Evolutionary conservation across 2,113 vertebrate species (phyloP), one percentile per base, ranked within the genome.

Genomic region (Vidua macroura): DNA sequence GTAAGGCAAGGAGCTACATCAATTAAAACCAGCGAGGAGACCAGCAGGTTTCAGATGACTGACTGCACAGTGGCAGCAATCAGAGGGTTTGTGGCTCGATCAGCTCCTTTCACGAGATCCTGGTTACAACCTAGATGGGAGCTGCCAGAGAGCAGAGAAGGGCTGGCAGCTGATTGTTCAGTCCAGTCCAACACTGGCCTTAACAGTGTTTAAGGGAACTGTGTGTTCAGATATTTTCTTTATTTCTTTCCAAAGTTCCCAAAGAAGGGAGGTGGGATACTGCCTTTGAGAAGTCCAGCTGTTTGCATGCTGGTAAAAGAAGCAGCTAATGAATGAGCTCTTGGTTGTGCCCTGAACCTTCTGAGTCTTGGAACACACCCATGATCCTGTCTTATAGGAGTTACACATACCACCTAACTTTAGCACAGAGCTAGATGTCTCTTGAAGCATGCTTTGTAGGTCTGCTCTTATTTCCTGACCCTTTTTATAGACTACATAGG

Each of bases 401-500:
- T 58, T 69, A 28, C 2, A 55, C 3, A 2, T 72, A n/a, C 16
- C 2, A 3, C 23, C 72, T 83, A 70, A 90, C 90, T 92, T 92
- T 43, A 92, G 75, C 76, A 55, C 35, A 56, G 84, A 64, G 67
- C 66, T 89, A 11, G 58, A 66, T 86, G 44, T 46, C 18, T 49
- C 53, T 85, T 62, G 53, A 51, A 81, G 43, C 33, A 7, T 16
- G 52, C 85, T 91, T 80, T 70, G n/a, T 74, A 35, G 63, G 55
- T 63, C 79, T 93, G 13, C 78, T 93, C 64, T 60, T 67, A 77
- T 80, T 91, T 90, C 82, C 39, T 67, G 6, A 1, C 6, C 76
- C 95, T 93, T 83, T 93, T 92, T 88, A 77, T 83, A 91, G 78
- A 41, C 68, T 67, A 7, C 22, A 10, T 35, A 78, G 68, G 56